Percentiles rank a stretch among this genome's conserved stretches.
Evolutionary conservation across 2,888 invertebrate species (phyloP).

Genomic region (Pocota personata): DNA sequence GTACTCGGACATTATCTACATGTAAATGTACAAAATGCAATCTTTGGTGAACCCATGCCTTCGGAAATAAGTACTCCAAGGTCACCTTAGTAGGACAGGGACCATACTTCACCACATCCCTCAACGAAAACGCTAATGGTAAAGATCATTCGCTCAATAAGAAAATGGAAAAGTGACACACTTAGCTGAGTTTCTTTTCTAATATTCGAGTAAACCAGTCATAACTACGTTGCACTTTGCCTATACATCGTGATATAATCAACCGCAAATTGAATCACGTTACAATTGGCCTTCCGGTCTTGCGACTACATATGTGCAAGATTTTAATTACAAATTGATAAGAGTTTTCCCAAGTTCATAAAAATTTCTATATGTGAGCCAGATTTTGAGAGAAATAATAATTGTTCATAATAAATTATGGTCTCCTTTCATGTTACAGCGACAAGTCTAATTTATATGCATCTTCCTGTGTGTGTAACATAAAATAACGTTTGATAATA

Average conservation of each 20-base stretch:
- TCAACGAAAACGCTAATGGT: too few relatives aligned
- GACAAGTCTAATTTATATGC: constrained; percentile 2
- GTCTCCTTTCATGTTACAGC: not conserved
- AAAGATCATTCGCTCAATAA: too few relatives aligned
- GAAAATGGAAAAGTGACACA: too few relatives aligned
- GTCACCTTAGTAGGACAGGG: too few relatives aligned
- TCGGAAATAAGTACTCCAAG: too few relatives aligned
- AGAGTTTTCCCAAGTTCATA: not conserved
- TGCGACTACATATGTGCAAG: not conserved
- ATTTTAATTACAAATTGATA: not conserved
- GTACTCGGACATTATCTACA: too few relatives aligned
- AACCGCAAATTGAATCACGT: constrained; percentile 14
- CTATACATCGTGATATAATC: not conserved
- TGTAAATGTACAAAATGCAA: too few relatives aligned
- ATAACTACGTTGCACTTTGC: not conserved
- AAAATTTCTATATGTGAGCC: not conserved
- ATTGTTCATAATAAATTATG: not conserved
- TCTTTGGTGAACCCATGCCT: too few relatives aligned
- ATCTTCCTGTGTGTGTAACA: not conserved
- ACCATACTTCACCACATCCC: too few relatives aligned
- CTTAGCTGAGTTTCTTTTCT: too few relatives aligned
- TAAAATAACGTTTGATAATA: not conserved
- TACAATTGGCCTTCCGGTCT: constrained; percentile 11
- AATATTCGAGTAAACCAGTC: not conserved
- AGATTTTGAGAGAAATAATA: not conserved